Conservation (phyloP, 2,797 vertebrate genomes). For the Silurus lanzhouensis region DNA sequence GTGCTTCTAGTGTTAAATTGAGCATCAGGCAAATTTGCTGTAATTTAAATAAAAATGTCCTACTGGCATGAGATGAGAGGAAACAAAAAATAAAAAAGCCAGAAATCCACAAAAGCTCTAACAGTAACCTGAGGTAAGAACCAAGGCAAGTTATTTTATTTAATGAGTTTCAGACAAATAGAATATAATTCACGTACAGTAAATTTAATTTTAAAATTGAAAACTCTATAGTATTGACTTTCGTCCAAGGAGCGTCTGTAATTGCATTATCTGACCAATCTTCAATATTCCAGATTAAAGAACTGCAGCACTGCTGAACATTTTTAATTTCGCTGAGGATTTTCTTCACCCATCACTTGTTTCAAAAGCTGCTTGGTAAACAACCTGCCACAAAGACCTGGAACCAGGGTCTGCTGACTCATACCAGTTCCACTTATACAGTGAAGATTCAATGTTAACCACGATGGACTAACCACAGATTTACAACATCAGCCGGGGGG, state of each 20-base stretch:
- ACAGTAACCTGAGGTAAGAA: background rate
- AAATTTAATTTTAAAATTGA: background rate
- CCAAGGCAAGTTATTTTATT: background rate
- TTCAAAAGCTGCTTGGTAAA: background rate
- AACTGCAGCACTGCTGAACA: conserved; percentile 1
- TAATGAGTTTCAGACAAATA: background rate
- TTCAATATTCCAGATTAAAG: conserved; percentile 22
- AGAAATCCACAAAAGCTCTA: background rate
- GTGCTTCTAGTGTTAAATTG: background rate
- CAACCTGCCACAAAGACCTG: conserved; percentile 19
- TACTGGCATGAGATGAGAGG: background rate
- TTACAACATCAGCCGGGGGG: background rate
- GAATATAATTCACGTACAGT: background rate
- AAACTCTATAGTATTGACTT: background rate
- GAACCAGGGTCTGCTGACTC: conserved; percentile 24
- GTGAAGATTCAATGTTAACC: background rate
- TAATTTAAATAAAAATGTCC: background rate
- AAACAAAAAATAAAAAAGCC: background rate
- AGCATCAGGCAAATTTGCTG: background rate
- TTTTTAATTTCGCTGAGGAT: conserved; percentile 10
- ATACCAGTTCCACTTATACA: conserved; percentile 29
- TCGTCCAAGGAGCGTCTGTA: background rate
- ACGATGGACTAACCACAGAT: background rate
- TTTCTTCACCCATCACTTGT: conserved; percentile 25
- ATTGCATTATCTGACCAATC: background rate